Evolutionary conservation across 2,797 vertebrate genomes (phyloP), one percentile per base, ranked within the genome.

Genomic region (Iguana delicatissima): DNA sequence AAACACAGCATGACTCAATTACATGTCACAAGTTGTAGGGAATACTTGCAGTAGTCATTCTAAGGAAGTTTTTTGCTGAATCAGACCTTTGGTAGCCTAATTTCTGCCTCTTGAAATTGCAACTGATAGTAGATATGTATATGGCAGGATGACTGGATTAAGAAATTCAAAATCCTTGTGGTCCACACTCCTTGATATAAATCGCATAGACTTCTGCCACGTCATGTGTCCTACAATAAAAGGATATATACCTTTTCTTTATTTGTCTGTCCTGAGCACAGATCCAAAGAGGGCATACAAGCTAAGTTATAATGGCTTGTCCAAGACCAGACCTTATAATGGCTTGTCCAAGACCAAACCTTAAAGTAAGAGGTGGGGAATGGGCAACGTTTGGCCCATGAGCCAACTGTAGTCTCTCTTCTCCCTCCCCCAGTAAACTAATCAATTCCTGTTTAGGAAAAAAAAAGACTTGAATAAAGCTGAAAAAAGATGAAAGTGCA

Each of bases 211-310:
- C 38, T 22, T 91, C 10, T 79, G 88, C n/a, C 69, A 64, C 84
- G 86, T 92, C 32, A 89, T 87, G 57, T 80, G 82, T 32, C 35
- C 62, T 72, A 84, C 12, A 57, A 24, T n/a, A 29, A 35, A 92
- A 91, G 42, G n/a, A 77, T 89, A 93, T 84, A 46, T 50, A 12
- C 26, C 24, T 13, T 20, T 72, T 72, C 46, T 67, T 67, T 12
- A 22, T 16, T 42, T 38, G 22, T 64, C 20, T 22, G 46, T 46
- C 14, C 38, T 46, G 26, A 38, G 2, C n/a, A 86, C 6, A 16
- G 55, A 46, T 55, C 13, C 18, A 35, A 59, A n/a, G 85, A 55
- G 16, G 52, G 22, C 8, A 26, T 57, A 35, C 52, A 22, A 14
- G 52, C 46, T 22, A 24, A 42, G 24, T 46, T 1, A 32, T 42